Base-by-base conservation (phyloP, 2,888 invertebrate genomes). In the Hyposoter didymator region DNA sequence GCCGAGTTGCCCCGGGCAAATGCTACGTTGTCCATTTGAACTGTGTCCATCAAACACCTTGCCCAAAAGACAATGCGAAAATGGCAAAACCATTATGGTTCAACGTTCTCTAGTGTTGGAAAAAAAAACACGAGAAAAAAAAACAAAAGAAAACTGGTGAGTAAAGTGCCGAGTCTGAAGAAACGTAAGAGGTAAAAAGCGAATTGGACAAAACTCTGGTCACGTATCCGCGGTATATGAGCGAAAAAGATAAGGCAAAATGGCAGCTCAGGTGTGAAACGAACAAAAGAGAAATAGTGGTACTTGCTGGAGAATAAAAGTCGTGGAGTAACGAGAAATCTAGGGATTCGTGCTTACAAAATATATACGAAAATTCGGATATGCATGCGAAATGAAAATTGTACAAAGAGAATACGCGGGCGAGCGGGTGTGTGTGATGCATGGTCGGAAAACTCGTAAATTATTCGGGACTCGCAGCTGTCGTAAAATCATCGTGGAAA, bases 401-500 rank as follows among this genome's bases (percentile, higher is more conserved):
- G 49, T 82, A 70, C 52, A 78, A 64, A 67, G 43, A 45, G 74
- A 67, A 35, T 64, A 70, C 47, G 47, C 17, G 10, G 39, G 49
- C 49, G 80, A 39, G 72, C 47, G 19, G 74, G 47, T 74, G 39
- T 62, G 39, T 62, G 62, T 85, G 80, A 85, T 85, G 78, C 73
- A 85, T 85, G 67, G 76, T 78, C 64, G 73, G 78, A 74, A 74
- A 85, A 69, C 83, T 85, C 80, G 85, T 85, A 83, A 83, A 85
- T 85, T 85, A 85, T 85, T 85, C 80, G 85, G 52, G 76, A 73
- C 85, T 85, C 85, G 83, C 85, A 85, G 85, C 83, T 85, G 85
- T 85, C 85, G 85, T 85, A 83, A 85, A 85, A 85, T 85, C 85
- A 85, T 85, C 85, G 80, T 83, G 85, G 80, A 85, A 85, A 85